phyloP scores from a whole-genome alignment of 23 tunicate genomes.

The Ciona savignyi region DNA sequence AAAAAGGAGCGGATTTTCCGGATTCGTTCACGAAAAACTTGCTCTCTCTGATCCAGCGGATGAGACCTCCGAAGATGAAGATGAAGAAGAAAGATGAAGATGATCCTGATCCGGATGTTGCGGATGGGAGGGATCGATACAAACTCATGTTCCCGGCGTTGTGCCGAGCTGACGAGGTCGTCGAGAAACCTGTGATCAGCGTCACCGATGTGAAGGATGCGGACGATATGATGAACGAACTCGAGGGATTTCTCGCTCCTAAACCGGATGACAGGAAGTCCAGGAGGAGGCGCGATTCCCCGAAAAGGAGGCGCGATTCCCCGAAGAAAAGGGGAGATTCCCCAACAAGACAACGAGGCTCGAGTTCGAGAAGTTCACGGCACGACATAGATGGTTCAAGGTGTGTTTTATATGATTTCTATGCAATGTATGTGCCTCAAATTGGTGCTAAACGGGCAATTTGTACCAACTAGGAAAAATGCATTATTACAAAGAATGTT shows the following conservation, averaged over 20 bases:
- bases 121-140: constrained; percentile 20
- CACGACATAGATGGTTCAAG: constrained; percentile 11
- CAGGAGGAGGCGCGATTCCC: constrained; percentile 8
- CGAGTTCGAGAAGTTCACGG: not conserved
- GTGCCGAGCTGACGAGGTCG: constrained; percentile 59
- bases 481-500: too few species aligned
- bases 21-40: constrained; percentile 67
- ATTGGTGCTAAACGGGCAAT: not conserved
- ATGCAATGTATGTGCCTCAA: not conserved
- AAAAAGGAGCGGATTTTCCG: constrained; percentile 96
- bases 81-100: constrained; percentile 18
- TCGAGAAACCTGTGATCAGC: not conserved
- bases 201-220: constrained; percentile 30
- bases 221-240: constrained; percentile 53
- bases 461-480: too few species aligned
- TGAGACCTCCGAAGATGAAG: constrained; percentile 49
- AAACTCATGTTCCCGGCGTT: constrained; percentile 80
- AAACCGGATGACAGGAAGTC: not conserved
- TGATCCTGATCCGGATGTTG: constrained; percentile 4
- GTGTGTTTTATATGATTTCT: too few species aligned
- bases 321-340: not conserved
- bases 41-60: constrained; percentile 63
- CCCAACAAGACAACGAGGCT: not conserved
- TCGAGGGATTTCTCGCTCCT: constrained; percentile 30
- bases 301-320: not conserved